Conservation (phyloP, 1,140 invertebrate species). For the Drosophila sp. region DNA sequence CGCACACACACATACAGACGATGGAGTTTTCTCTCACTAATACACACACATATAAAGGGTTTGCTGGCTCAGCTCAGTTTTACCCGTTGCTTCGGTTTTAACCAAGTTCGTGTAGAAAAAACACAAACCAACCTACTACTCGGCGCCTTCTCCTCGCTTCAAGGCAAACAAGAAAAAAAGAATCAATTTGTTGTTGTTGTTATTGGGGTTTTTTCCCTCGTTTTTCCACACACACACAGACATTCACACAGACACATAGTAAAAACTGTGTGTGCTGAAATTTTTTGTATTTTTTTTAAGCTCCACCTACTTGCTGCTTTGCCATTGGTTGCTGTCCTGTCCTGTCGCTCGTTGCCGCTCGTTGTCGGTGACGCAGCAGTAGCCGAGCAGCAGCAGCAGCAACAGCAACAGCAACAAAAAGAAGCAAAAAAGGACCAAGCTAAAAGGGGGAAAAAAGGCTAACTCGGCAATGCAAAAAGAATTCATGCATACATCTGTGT, state of each 20-base stretch:
- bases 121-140: neutral
- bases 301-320: constrained; percentile 80
- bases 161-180: constrained; percentile 1
- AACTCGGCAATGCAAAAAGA: constrained; percentile 69
- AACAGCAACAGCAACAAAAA: constrained; percentile 37
- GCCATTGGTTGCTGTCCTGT: constrained; percentile 68
- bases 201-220: constrained; percentile 56
- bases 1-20: constrained; percentile 9
- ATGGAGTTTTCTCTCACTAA: constrained; percentile 6
- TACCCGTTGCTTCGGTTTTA: constrained; percentile 17
- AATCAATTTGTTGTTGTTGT: neutral
- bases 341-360: constrained; percentile 31
- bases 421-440: constrained; percentile 47
- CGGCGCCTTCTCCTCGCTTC: neutral
- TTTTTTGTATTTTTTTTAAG: constrained; percentile 82
- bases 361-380: constrained; percentile 39
- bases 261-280: constrained; percentile 40
- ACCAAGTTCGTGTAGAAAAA: constrained; percentile 66
- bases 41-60: constrained; percentile 14
- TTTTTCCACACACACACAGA: constrained; percentile 45
- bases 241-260: neutral
- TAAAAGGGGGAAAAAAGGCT: constrained; percentile 78
- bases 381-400: constrained; percentile 42
- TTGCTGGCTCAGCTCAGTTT: constrained; percentile 6
- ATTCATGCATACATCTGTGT: constrained; percentile 19